Conservation (phyloP, 2,797 vertebrate genomes). For the Squalus acanthias region DNA sequence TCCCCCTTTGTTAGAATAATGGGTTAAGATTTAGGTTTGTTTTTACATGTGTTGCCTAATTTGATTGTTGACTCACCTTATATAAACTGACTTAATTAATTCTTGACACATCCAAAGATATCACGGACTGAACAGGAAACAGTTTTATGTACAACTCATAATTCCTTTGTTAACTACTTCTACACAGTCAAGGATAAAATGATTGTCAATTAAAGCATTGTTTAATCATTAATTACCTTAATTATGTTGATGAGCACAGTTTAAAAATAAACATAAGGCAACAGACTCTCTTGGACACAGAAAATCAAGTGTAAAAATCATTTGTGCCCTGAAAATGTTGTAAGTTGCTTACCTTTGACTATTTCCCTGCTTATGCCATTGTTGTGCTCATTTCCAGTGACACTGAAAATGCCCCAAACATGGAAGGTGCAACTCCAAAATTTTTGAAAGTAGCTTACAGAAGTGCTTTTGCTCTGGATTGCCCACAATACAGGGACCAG, state of each 20-base stretch:
- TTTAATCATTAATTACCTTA: neutral
- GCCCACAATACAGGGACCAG: too few relatives aligned
- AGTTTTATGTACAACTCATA: neutral
- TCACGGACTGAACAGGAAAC: neutral
- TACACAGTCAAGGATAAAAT: neutral
- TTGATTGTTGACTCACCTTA: neutral
- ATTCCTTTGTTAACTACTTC: neutral
- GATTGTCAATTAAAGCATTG: neutral
- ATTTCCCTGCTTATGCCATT: neutral
- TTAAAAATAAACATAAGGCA: conserved; percentile 19
- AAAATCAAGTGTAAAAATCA: neutral
- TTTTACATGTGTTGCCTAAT: neutral
- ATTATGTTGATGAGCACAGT: neutral
- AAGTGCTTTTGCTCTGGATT: neutral
- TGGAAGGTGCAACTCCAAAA: neutral
- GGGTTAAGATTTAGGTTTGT: neutral
- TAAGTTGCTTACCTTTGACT: neutral
- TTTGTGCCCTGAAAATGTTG: neutral
- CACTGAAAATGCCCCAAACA: neutral
- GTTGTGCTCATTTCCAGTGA: neutral
- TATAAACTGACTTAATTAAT: neutral
- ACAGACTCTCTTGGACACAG: neutral
- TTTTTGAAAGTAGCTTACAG: neutral
- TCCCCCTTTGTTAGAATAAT: neutral
- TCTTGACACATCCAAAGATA: neutral